Base-by-base conservation (phyloP, 2,888 invertebrate genomes). In the Gibbula magus region DNA sequence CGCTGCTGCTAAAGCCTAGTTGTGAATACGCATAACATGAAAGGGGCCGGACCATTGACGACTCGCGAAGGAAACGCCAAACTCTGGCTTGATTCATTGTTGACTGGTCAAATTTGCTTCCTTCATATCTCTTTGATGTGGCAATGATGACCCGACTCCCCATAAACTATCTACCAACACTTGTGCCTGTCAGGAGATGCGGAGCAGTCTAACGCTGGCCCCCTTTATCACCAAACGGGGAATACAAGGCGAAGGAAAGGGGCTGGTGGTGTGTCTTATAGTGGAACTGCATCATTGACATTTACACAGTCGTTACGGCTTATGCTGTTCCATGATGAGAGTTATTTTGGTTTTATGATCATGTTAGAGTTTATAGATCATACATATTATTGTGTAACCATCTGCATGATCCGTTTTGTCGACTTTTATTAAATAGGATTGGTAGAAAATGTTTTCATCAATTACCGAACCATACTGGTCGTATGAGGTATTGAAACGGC, bases 101-200 rank as follows among this genome's bases (percentile, higher is more conserved):
- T 25, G 61, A 61, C 29, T 61, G 61, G 61, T 61, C 61, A 61
- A 61, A 61, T 61, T 61, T 61, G 61, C 29, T 25, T 61, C 61
- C 61, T 29, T 29, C 25, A 61, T 29, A 61, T 25, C 61, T 61
- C 61, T 61, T 61, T 61, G 61, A 61, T 29, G 61, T 61, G 29
- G 18, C 29, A 29, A 25, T 29, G 29, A 16, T 61, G 61, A 61
- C 61, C 61, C 61, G 10, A 29, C 29, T 61, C 16, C 61, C 61
- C 61, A 61, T 61, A 61, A 61, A 61, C 45, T 61, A 61, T 61
- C 61, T 61, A 61, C 61, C 61, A 29, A 29, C 25, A 61, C 61
- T 61, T 61, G 29, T 4, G 29, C 29, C 61, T 61, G 61, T 61
- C 61, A 61, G 8, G 61, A 56, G 25, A 22, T 45, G 61, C 16